Conservation (phyloP, 2,113 vertebrate species). For the Sialia sialis region DNA sequence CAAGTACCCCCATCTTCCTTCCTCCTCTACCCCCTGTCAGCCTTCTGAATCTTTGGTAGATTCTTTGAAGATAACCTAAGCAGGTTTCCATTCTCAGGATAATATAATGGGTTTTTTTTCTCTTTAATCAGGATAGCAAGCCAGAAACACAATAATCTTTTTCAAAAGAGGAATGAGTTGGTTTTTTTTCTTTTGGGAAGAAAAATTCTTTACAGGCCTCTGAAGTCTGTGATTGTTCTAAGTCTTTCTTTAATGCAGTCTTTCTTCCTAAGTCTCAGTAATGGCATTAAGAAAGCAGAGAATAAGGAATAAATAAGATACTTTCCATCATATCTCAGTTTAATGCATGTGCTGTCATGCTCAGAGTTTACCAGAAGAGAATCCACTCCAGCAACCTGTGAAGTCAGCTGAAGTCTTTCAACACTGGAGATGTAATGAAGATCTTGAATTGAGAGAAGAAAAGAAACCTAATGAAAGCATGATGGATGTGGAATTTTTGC, state of each 20-base stretch:
- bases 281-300: not conserved
- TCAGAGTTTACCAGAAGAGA: conserved; percentile 28
- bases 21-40: not conserved
- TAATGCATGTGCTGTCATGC: conserved; percentile 4
- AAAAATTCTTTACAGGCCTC: not conserved
- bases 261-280: not conserved
- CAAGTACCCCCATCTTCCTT: not conserved
- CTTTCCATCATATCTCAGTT: not conserved
- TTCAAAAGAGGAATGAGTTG: not conserved
- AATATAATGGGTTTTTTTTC: not conserved
- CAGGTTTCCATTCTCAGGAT: not conserved
- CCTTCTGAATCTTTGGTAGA: not conserved
- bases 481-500: not conserved
- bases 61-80: not conserved
- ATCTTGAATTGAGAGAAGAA: not conserved
- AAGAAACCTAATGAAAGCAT: not conserved
- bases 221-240: not conserved
- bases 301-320: not conserved
- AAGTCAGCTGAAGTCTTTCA: conserved; percentile 13
- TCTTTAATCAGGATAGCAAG: not conserved
- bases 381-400: not conserved
- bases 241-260: not conserved
- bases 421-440: not conserved
- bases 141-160: not conserved
- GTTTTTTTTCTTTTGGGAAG: not conserved